A percentile compares a stretch with the other conserved stretches of the same genome.
Evolutionary conservation across 2,113 vertebrate species (phyloP).

Genomic region (Pelecanoides urinatrix): DNA sequence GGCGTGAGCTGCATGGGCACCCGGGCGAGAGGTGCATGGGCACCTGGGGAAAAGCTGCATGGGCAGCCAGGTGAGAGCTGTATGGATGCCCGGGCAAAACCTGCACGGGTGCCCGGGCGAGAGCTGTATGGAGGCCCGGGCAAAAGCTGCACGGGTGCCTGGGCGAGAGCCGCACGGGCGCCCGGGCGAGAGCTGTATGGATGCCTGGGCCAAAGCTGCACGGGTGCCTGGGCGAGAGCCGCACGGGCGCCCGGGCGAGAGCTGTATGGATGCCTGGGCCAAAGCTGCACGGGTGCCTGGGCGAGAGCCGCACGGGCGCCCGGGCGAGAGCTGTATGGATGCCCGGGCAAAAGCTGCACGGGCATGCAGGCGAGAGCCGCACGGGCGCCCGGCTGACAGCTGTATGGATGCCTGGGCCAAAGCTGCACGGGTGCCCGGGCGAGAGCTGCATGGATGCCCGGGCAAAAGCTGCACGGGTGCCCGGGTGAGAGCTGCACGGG

Average conservation of each 20-base stretch:
- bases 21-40: neutral
- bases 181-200: fast-evolving
- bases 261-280: fast-evolving
- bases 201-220: neutral
- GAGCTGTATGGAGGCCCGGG: fast-evolving
- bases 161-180: fast-evolving
- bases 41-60: too few species aligned
- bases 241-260: fast-evolving
- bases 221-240: fast-evolving
- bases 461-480: too few species aligned
- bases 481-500: fast-evolving
- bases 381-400: fast-evolving
- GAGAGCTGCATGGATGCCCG: fast-evolving
- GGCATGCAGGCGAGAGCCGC: fast-evolving
- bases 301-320: fast-evolving
- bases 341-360: fast-evolving
- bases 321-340: neutral
- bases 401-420: fast-evolving
- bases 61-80: neutral
- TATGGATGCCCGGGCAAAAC: fast-evolving
- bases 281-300: fast-evolving
- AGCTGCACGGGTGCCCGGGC: fast-evolving
- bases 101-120: fast-evolving
- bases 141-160: too few species aligned
- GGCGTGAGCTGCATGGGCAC: fast-evolving